Conservation (phyloP, 2,888 invertebrate species). For the Cosmia trapezina region DNA sequence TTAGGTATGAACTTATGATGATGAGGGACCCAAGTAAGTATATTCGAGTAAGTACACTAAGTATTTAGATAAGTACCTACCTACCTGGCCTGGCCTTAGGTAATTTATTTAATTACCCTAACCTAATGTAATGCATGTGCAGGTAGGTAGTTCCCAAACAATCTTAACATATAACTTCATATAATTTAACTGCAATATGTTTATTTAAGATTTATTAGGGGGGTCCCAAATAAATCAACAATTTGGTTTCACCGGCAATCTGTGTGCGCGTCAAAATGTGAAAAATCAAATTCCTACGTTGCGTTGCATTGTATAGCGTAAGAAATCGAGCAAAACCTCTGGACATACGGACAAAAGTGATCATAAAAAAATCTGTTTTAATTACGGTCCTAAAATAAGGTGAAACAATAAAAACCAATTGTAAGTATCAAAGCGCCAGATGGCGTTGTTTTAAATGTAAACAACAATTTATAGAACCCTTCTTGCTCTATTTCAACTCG, state of each 20-base stretch:
- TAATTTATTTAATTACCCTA: too few species aligned
- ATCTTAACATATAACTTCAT: neutral
- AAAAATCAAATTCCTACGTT: neutral
- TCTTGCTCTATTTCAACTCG: slow-evolving; percentile 61
- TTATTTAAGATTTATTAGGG: neutral
- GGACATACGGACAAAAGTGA: neutral
- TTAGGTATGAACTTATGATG: too few species aligned
- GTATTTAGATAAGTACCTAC: neutral
- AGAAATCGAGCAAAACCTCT: neutral
- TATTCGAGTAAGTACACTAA: neutral
- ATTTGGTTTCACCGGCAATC: too few species aligned
- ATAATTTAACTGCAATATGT: neutral
- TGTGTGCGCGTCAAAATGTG: neutral
- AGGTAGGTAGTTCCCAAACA: too few species aligned
- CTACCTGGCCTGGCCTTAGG: neutral
- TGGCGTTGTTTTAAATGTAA: slow-evolving; percentile 58
- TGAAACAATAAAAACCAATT: slow-evolving; percentile 3
- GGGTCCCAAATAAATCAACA: neutral
- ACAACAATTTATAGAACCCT: slow-evolving; percentile 57
- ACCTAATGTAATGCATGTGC: neutral
- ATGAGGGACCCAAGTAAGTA: neutral
- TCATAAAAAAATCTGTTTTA: neutral
- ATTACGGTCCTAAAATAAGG: neutral
- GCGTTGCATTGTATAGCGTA: neutral
- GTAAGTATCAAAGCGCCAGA: slow-evolving; percentile 37